Base-by-base conservation (phyloP, 2,888 invertebrate genomes). In the Cryptus viduatorius region DNA sequence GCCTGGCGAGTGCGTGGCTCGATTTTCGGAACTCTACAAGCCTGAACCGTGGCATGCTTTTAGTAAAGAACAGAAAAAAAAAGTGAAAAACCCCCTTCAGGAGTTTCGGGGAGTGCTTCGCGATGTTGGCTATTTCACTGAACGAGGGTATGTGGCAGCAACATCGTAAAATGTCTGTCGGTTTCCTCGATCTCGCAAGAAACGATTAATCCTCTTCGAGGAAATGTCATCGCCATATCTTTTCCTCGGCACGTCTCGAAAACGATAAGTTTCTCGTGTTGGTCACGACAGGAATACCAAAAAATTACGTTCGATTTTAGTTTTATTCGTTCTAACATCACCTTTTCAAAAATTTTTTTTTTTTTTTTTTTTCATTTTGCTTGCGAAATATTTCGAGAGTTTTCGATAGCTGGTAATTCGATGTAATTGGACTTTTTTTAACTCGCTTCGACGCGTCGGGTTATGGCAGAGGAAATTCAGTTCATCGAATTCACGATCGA, bases 161-260 rank as follows among this genome's bases (percentile, higher is more conserved):
- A 71, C 64, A 29, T 53, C n/a, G 42, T 24, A 56, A 79, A 79
- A 79, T 72, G 46, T 56, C 16, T 44, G 7, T 67, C 42, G 44
- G 12, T 31, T 56, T 46, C 7, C n/a, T n/a, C 46, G 42, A 67
- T 48, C 46, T 29, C 16, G 46, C 29, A 19, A 85, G 79, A 79
- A 89, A 88, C 91, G 90, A 91, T 91, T 90, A 91, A 91, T 91
- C 89, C 83, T 90, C 86, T 86, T 85, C 85, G 88, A 56, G 86
- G 86, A 86, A 89, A 90, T 87, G 90, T 90, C 90, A 88, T 89
- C 89, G 87, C 86, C 90, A 90, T 89, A 42, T 75, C 67, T 75
- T 46, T 44, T 12, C 50, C 53, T 53, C 53, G 19, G 19, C 46
- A 42, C 61, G 53, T 37, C 12, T 3, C 31, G 42, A 16, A 14